Evolutionary conservation across 2,888 invertebrate species (phyloP).

Genomic region (Micoletzkya japonica): DNA sequence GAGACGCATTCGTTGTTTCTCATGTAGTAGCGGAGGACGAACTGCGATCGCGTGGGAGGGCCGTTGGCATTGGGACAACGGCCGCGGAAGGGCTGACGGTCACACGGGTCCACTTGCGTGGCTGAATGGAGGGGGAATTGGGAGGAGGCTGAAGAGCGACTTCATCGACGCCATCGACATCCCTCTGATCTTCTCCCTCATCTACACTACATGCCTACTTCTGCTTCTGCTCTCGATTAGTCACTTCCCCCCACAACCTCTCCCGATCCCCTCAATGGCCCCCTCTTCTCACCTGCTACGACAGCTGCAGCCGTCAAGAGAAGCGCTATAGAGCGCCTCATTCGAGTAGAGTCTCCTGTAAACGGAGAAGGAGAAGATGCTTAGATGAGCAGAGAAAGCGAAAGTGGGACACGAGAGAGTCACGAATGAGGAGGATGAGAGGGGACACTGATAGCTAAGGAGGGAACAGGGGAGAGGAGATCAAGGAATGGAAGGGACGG

Average conservation of each 20-base stretch:
- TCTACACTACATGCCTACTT: too few species aligned
- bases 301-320: constrained; percentile 31
- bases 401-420: background rate
- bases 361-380: constrained; percentile 2
- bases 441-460: background rate
- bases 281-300: constrained; percentile 28
- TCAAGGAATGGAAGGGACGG: background rate
- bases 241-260: too few species aligned
- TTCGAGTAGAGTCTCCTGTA: constrained; percentile 1
- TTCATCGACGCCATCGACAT: too few species aligned
- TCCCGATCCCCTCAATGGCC: background rate
- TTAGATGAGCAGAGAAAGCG: constrained; percentile 7
- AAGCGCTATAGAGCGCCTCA: constrained; percentile 41
- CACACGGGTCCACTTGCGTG: constrained; percentile 56
- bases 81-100: constrained; percentile 62
- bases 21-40: constrained; percentile 62
- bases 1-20: constrained; percentile 62
- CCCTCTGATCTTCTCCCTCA: too few species aligned
- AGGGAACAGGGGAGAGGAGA: background rate
- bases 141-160: background rate
- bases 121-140: background rate
- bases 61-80: constrained; percentile 23
- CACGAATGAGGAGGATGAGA: background rate
- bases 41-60: constrained; percentile 53
- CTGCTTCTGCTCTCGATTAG: too few species aligned